Percentiles rank a stretch among this genome's conserved stretches.
phyloP scores from a whole-genome alignment of 2,888 invertebrate genomes.

The Drosophila macrospina region DNA sequence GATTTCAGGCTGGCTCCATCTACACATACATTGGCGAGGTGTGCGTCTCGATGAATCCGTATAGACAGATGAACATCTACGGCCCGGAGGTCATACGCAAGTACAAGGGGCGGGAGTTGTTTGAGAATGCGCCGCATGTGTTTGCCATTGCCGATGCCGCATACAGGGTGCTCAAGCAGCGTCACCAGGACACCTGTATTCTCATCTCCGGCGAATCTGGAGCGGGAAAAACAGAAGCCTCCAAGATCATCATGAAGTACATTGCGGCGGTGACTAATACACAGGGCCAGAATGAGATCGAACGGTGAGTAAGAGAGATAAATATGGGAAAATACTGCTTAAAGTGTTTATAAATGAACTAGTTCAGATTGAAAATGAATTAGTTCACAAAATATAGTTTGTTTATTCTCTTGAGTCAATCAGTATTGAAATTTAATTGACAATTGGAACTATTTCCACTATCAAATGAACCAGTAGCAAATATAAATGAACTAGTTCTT shows the following conservation, averaged over 20 bases:
- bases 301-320: conserved; percentile 89
- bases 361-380: background rate
- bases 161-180: conserved; percentile 96
- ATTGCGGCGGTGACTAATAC: conserved; percentile 98
- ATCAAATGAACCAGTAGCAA: too few species aligned
- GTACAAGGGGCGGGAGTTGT: conserved; percentile 97
- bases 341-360: background rate
- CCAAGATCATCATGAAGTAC: conserved; percentile 99
- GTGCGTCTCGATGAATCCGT: conserved; percentile 98
- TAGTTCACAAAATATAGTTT: background rate
- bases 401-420: too few species aligned
- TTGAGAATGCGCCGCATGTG: conserved; percentile 98
- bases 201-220: conserved; percentile 99
- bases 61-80: conserved; percentile 96
- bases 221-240: conserved; percentile 99
- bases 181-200: conserved; percentile 97
- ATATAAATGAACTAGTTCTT: too few species aligned
- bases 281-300: conserved; percentile 97
- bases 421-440: too few species aligned
- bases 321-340: background rate
- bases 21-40: conserved; percentile 99
- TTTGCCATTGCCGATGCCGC: conserved; percentile 99
- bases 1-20: conserved; percentile 95
- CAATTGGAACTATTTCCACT: too few species aligned
- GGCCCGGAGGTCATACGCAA: conserved; percentile 93